phyloP scores from a whole-genome alignment of 2,113 vertebrate species.

The Eulemur rufifrons region DNA sequence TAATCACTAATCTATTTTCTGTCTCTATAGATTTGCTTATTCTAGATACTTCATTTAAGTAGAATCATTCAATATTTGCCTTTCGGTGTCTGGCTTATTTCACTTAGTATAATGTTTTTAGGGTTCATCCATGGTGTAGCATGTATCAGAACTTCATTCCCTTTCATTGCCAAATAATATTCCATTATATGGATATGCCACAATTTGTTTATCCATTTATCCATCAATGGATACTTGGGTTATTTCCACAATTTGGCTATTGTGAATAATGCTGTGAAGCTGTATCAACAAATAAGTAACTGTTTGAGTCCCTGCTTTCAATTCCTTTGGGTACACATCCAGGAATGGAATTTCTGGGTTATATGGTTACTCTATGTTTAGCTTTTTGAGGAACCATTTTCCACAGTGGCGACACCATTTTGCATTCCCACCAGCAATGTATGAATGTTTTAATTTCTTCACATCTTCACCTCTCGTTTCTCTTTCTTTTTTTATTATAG shows the following conservation, averaged over 20 bases:
- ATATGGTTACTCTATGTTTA: background rate
- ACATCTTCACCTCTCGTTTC: background rate
- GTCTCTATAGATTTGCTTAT: background rate
- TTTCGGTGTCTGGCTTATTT: background rate
- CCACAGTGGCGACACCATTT: background rate
- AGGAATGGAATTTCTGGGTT: background rate
- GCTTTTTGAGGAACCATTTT: background rate
- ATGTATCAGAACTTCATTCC: background rate
- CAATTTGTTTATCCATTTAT: background rate
- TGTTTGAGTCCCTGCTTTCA: background rate
- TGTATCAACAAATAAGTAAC: background rate
- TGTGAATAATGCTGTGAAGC: background rate
- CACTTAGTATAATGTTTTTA: background rate
- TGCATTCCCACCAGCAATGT: background rate
- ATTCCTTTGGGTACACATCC: background rate
- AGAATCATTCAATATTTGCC: background rate
- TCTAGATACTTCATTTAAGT: constrained; percentile 20
- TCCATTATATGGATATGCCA: background rate
- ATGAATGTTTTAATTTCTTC: background rate
- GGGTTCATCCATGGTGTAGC: background rate
- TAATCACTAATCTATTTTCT: background rate
- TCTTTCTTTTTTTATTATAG: background rate
- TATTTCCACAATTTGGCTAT: background rate
- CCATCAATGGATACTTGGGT: background rate
- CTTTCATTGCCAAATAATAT: background rate